Percentiles rank a stretch among this genome's conserved stretches.
Evolutionary conservation across 2,888 invertebrate genomes (phyloP).

Genomic region (Clivina fossor): DNA sequence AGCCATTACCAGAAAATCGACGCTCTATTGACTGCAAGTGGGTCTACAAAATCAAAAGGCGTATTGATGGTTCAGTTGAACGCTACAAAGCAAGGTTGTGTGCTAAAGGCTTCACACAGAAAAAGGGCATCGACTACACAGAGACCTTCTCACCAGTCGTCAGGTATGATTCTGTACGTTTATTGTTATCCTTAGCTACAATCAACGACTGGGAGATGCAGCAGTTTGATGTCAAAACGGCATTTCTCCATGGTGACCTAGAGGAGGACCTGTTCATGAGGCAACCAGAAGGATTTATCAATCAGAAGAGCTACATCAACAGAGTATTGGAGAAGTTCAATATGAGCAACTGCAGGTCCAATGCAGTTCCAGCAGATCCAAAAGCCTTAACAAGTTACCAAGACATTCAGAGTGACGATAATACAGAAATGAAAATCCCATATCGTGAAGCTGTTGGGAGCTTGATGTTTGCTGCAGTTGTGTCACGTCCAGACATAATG

Average conservation of each 20-base stretch:
- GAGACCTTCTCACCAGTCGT: slow-evolving; percentile 43
- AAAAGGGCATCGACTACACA: slow-evolving; percentile 39
- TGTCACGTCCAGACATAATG: slow-evolving; percentile 41
- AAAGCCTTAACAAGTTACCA: slow-evolving; percentile 10
- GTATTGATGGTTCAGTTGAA: slow-evolving; percentile 24
- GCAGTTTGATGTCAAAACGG: slow-evolving; percentile 31
- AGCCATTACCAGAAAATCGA: slow-evolving; percentile 33
- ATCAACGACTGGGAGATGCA: slow-evolving; percentile 13
- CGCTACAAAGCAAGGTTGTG: slow-evolving; percentile 39
- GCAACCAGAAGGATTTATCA: slow-evolving; percentile 17
- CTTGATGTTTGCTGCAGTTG: slow-evolving; percentile 38
- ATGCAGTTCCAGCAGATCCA: slow-evolving; percentile 30
- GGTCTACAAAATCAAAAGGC: slow-evolving; percentile 36
- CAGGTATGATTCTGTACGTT: slow-evolving; percentile 38
- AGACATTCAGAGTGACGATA: slow-evolving; percentile 3
- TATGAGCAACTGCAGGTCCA: slow-evolving; percentile 23
- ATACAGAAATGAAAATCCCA: slow-evolving; percentile 19
- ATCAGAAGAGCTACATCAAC: slow-evolving; percentile 26
- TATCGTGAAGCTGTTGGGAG: slow-evolving; percentile 41
- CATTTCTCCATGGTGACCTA: slow-evolving; percentile 20
- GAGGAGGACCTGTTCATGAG: slow-evolving; percentile 30
- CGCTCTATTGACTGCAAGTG: slow-evolving; percentile 35
- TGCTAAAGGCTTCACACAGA: slow-evolving; percentile 39
- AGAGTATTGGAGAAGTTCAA: slow-evolving; percentile 28
- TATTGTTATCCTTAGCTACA: slow-evolving; percentile 33